A percentile compares a stretch with the other conserved stretches of the same genome.
Conservation (phyloP, 2,797 vertebrate species). For the Bradypodion ventrale region DNA sequence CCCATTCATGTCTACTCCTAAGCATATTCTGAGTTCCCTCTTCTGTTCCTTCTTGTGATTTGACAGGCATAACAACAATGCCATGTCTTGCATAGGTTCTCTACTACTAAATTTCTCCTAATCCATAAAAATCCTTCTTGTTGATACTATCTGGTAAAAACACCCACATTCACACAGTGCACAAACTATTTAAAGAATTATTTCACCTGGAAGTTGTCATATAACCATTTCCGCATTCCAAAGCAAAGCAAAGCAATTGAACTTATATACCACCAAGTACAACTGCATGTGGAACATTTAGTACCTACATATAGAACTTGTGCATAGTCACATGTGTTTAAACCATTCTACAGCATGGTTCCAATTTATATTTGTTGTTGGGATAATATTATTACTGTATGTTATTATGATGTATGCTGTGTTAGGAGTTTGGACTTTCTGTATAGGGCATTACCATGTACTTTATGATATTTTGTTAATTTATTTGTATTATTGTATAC, state of each 20-base stretch:
- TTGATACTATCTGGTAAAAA: not conserved
- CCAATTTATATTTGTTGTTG: constrained; percentile 7
- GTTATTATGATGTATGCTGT: too few species aligned
- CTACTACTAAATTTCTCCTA: constrained; percentile 7
- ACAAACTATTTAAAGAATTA: not conserved
- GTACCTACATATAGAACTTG: constrained; percentile 33
- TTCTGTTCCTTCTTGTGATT: not conserved
- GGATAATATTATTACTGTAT: too few species aligned
- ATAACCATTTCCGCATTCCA: not conserved
- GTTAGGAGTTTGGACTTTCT: too few species aligned
- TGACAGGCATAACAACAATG: not conserved
- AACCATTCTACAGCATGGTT: not conserved
- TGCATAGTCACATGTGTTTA: not conserved
- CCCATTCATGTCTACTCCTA: not conserved
- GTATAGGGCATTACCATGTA: too few species aligned
- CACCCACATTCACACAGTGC: not conserved
- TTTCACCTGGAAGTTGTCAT: constrained; percentile 8
- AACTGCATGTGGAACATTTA: fast-evolving
- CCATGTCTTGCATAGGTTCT: not conserved
- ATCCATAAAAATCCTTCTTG: constrained; percentile 4
- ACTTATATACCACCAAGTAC: too few species aligned
- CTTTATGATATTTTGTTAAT: too few species aligned
- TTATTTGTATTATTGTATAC: too few species aligned
- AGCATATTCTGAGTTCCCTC: not conserved
- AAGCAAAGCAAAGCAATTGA: too few species aligned